Percentiles rank a stretch among this genome's conserved stretches.
Conservation (phyloP, 2,113 vertebrate genomes). For the Tamias sibiricus region DNA sequence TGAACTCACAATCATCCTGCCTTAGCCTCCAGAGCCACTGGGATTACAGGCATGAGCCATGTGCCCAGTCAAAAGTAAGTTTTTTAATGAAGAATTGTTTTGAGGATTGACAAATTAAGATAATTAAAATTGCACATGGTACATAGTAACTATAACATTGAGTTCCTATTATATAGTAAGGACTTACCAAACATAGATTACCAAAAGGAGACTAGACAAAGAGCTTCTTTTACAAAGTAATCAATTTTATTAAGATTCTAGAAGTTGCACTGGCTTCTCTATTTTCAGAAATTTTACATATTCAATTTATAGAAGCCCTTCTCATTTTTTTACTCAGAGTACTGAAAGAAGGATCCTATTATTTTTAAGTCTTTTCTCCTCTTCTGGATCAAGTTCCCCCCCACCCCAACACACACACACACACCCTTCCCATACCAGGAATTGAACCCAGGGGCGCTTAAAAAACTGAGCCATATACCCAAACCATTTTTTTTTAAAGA, state of each 20-base stretch:
- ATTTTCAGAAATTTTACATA: background rate
- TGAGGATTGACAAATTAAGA: background rate
- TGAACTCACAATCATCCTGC: no score
- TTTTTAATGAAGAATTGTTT: background rate
- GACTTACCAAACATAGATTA: background rate
- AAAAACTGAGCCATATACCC: no score
- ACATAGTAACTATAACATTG: background rate
- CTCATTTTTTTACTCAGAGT: background rate
- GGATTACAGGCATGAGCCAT: no score
- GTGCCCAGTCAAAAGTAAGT: no score
- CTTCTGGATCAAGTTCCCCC: background rate
- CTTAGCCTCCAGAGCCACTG: no score
- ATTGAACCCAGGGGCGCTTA: no score
- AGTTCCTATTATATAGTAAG: background rate
- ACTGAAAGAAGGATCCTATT: background rate
- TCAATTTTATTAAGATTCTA: background rate
- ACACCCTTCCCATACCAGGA: no score
- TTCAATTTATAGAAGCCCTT: background rate
- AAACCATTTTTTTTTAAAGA: no score
- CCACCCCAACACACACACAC: no score
- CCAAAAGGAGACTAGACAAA: background rate
- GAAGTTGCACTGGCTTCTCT: background rate
- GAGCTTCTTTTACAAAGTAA: background rate
- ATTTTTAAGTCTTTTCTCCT: background rate
- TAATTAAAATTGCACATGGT: background rate